phyloP scores from a whole-genome alignment of 2,888 invertebrate species.

The Nemotelus pantherinus region DNA sequence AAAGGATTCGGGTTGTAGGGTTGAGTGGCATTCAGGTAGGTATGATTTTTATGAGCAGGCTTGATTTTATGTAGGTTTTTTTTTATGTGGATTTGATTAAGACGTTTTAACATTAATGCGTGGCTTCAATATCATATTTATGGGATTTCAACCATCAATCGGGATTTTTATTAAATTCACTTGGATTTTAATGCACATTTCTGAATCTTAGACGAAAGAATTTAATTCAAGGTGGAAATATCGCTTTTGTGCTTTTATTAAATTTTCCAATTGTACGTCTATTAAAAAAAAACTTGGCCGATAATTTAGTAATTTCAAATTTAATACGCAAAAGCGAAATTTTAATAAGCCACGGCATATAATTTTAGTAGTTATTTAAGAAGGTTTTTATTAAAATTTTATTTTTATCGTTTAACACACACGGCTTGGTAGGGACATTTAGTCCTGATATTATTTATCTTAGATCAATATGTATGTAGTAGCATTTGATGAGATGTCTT shows the following conservation, averaged over 20 bases:
- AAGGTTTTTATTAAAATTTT: conserved; percentile 26
- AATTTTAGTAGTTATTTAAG: conserved; percentile 22
- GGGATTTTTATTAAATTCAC: conserved; percentile 28
- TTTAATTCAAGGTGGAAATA: conserved; percentile 24
- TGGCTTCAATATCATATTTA: not conserved
- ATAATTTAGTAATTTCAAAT: no score
- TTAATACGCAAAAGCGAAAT: conserved; percentile 31
- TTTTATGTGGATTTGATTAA: conserved; percentile 18
- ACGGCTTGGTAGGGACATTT: conserved; percentile 30
- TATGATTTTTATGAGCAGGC: no score
- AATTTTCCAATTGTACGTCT: no score
- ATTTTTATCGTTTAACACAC: conserved; percentile 43
- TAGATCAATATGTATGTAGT: no score
- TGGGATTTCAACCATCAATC: not conserved
- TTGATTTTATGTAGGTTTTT: not conserved
- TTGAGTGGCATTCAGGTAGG: no score
- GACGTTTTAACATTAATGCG: conserved; percentile 28
- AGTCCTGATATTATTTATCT: not conserved
- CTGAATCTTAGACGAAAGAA: not conserved
- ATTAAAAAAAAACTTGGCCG: no score
- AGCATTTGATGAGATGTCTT: no score
- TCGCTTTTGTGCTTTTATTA: conserved; percentile 15
- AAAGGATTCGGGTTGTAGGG: no score
- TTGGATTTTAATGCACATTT: conserved; percentile 34
- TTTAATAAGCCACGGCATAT: conserved; percentile 37